Evolutionary conservation across 2,113 vertebrate genomes (phyloP).

Genomic region (Engystomops pustulosus): DNA sequence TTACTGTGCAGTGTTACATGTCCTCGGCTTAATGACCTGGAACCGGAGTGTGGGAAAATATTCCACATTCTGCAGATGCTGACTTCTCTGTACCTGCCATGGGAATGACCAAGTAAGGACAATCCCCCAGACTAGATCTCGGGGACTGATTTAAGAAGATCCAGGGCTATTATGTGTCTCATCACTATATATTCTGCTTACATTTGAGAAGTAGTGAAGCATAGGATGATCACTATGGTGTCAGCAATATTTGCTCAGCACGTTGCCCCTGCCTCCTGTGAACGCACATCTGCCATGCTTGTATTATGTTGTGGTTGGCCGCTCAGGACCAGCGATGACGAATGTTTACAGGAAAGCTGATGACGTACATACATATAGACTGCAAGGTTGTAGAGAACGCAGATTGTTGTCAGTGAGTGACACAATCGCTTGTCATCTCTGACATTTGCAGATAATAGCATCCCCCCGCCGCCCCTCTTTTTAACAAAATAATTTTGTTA

Average conservation of each 20-base stretch:
- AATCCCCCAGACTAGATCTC: too few relatives aligned
- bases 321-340: not conserved
- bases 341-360: not conserved
- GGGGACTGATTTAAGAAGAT: too few relatives aligned
- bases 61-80: not conserved
- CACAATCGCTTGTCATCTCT: not conserved
- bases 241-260: not conserved
- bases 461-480: too few relatives aligned
- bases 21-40: not conserved
- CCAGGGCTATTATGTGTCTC: too few relatives aligned
- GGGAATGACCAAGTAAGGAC: not conserved
- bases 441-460: not conserved
- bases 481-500: not conserved
- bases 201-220: not conserved
- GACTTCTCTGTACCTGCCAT: not conserved
- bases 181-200: not conserved
- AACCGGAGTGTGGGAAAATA: not conserved
- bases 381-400: not conserved
- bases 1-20: not conserved
- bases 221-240: not conserved
- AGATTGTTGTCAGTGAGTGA: not conserved
- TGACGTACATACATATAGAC: not conserved
- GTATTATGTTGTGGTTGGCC: not conserved
- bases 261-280: not conserved
- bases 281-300: conserved; percentile 15